These are phyloP conservation scores for Atta texana DNA, from an alignment of 1,140 invertebrate species.

Conservation along the genomic window DNA sequence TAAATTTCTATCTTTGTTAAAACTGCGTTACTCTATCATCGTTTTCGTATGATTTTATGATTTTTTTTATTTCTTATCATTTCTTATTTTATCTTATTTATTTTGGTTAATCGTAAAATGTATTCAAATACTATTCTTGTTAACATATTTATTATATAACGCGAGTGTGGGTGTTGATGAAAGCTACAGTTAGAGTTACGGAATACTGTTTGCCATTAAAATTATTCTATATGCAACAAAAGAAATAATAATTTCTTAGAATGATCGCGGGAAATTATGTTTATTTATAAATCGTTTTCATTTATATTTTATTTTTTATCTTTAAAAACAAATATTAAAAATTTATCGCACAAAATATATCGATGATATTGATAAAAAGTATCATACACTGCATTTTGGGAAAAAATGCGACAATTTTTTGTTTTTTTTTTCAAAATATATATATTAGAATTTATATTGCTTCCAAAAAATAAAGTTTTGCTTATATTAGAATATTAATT, in stretches of 20 bases:
- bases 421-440: neutral
- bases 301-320: neutral
- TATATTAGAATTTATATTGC: neutral
- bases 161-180: slow-evolving; percentile 74
- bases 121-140: slow-evolving; percentile 28
- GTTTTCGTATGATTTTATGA: neutral
- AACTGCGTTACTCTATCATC: neutral
- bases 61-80: neutral
- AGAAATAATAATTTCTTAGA: slow-evolving; percentile 33
- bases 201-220: slow-evolving; percentile 66
- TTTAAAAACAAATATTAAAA: neutral
- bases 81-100: neutral
- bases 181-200: slow-evolving; percentile 66
- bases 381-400: neutral
- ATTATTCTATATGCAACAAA: slow-evolving; percentile 48
- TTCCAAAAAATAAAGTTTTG: neutral
- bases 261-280: neutral
- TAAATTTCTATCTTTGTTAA: neutral
- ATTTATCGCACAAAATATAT: neutral
- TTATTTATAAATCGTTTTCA: neutral
- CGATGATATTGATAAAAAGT: neutral
- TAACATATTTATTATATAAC: slow-evolving; percentile 72
- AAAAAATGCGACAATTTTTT: neutral
- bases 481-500: slow-evolving; percentile 1
- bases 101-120: neutral